These are phyloP conservation scores for Xerus rutilus DNA, from an alignment of 2,797 vertebrate species.

Conservation along the genomic window DNA sequence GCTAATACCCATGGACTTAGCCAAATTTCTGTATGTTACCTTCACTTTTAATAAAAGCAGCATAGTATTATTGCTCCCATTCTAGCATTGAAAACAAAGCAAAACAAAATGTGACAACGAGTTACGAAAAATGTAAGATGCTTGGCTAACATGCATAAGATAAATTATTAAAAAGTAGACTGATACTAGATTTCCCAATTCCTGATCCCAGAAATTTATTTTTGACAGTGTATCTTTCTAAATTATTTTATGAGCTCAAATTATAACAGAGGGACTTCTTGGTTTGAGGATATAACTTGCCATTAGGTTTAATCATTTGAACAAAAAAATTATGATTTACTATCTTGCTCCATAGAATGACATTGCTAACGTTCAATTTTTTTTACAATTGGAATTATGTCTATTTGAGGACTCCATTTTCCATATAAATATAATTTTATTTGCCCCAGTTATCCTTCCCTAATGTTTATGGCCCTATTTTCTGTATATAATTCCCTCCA, in stretches of 20 bases:
- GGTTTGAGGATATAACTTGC: background rate
- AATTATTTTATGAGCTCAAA: background rate
- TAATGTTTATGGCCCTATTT: constrained; percentile 13
- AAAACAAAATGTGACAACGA: background rate
- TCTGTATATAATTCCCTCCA: background rate
- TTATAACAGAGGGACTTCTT: background rate
- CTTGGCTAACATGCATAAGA: background rate
- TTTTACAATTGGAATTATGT: background rate
- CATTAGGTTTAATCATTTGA: constrained; percentile 5
- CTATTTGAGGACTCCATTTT: background rate
- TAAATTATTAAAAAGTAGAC: background rate
- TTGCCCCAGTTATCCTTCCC: background rate
- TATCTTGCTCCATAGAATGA: background rate
- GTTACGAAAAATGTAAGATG: background rate
- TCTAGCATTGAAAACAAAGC: background rate
- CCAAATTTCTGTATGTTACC: background rate
- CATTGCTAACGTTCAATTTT: background rate
- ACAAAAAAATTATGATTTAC: background rate
- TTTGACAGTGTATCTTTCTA: background rate
- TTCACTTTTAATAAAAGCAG: background rate
- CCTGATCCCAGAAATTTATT: background rate
- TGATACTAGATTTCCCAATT: background rate
- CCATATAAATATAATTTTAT: background rate
- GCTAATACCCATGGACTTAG: background rate
- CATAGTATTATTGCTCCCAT: background rate